Evolutionary conservation across 2,113 vertebrate genomes (phyloP).

Genomic region (Xyliphius kryptos): DNA sequence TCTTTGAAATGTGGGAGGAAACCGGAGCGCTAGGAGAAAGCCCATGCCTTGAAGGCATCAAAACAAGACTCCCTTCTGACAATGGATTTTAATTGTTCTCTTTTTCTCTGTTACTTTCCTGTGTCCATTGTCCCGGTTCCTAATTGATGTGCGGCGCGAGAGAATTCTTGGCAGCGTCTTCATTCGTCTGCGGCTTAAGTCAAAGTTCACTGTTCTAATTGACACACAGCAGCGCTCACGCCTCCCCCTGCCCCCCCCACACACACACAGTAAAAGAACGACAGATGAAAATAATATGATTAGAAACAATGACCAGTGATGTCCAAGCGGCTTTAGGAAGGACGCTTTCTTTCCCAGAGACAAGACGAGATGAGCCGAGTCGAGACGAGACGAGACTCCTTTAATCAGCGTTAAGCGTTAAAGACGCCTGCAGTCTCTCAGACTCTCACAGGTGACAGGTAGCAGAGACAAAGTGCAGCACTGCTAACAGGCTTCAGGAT

Average conservation of each 20-base stretch:
- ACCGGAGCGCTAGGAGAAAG: too few species aligned
- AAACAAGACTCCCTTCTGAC: neutral
- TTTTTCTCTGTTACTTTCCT: too few species aligned
- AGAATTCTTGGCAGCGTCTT: conserved; percentile 21
- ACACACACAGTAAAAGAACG: neutral
- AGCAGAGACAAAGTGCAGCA: conserved; percentile 16
- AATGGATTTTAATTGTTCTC: too few species aligned
- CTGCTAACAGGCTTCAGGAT: too few species aligned
- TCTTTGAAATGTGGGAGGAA: too few species aligned
- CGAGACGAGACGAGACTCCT: conserved; percentile 34
- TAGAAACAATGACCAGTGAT: conserved; percentile 16
- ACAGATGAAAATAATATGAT: conserved; percentile 5
- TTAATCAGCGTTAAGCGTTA: conserved; percentile 62
- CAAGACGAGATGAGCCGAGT: too few species aligned
- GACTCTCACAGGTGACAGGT: conserved; percentile 26
- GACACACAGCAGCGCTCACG: conserved; percentile 12
- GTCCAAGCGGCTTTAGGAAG: conserved; percentile 1
- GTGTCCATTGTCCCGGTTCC: neutral
- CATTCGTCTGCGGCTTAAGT: too few species aligned
- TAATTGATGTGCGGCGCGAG: conserved; percentile 21
- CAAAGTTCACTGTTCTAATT: conserved; percentile 28
- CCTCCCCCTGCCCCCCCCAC: too few species aligned
- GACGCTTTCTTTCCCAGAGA: too few species aligned
- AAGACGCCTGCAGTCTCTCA: conserved; percentile 34
- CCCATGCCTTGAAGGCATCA: too few species aligned